Evolutionary conservation across 2,888 invertebrate genomes (phyloP).

Genomic region (Drosophila cognata): DNA sequence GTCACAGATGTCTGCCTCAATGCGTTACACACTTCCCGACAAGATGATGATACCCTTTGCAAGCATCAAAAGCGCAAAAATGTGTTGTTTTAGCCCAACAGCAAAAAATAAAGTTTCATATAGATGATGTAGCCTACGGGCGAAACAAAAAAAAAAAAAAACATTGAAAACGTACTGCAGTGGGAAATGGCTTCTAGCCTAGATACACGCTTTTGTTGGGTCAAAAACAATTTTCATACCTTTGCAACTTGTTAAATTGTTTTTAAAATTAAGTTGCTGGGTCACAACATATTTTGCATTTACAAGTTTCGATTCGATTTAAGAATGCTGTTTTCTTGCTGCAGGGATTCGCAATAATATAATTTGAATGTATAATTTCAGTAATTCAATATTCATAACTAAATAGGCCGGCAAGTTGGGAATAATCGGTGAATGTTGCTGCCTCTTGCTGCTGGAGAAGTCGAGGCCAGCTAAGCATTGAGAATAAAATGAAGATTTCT

Average conservation of each 20-base stretch:
- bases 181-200: background rate
- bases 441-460: constrained; percentile 17
- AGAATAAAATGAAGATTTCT: constrained; percentile 68
- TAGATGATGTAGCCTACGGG: background rate
- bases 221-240: background rate
- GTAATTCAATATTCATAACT: background rate
- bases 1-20: background rate
- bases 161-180: background rate
- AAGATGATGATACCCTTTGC: background rate
- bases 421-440: constrained; percentile 6
- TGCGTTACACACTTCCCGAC: background rate
- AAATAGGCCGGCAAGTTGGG: background rate
- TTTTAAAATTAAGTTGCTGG: background rate
- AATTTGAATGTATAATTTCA: constrained; percentile 22
- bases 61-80: background rate
- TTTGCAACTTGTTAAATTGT: background rate
- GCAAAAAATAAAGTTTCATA: constrained; percentile 2
- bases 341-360: background rate
- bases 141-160: background rate
- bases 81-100: background rate
- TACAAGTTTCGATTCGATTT: background rate
- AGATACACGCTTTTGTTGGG: background rate
- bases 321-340: background rate
- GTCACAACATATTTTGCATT: background rate
- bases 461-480: constrained; percentile 28